Conservation (phyloP, 2,888 invertebrate species). For the Pammene aurita region DNA sequence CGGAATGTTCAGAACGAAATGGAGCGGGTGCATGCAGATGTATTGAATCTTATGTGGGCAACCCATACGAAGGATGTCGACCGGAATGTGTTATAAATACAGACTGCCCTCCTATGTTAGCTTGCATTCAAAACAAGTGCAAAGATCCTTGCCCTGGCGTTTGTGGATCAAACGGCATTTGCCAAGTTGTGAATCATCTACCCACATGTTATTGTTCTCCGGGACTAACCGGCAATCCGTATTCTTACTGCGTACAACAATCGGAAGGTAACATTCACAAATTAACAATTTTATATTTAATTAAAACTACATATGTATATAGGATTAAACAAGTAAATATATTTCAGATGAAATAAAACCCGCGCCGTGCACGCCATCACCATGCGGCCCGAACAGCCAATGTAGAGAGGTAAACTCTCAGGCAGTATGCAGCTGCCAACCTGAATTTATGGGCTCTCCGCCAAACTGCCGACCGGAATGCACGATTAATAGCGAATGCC, state of each 20-base stretch:
- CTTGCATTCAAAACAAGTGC: conserved; percentile 90
- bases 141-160: conserved; percentile 90
- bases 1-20: conserved; percentile 85
- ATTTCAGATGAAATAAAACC: conserved; percentile 67
- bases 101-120: conserved; percentile 88
- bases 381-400: conserved; percentile 90
- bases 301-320: not conserved
- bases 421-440: conserved; percentile 88
- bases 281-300: not conserved
- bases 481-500: conserved; percentile 90
- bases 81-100: conserved; percentile 92
- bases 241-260: conserved; percentile 82
- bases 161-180: conserved; percentile 88
- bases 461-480: conserved; percentile 92
- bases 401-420: conserved; percentile 87
- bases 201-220: conserved; percentile 88
- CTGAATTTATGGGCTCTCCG: conserved; percentile 89
- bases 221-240: conserved; percentile 88
- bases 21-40: conserved; percentile 88
- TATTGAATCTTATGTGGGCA: conserved; percentile 81
- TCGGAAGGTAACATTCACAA: conserved; percentile 61
- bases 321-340: not conserved
- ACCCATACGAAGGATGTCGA: conserved; percentile 86
- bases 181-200: conserved; percentile 89
- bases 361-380: conserved; percentile 87